Evolutionary conservation across 2,888 invertebrate genomes (phyloP), one percentile per base, ranked within the genome.

Genomic region (Ophion slaviceki): DNA sequence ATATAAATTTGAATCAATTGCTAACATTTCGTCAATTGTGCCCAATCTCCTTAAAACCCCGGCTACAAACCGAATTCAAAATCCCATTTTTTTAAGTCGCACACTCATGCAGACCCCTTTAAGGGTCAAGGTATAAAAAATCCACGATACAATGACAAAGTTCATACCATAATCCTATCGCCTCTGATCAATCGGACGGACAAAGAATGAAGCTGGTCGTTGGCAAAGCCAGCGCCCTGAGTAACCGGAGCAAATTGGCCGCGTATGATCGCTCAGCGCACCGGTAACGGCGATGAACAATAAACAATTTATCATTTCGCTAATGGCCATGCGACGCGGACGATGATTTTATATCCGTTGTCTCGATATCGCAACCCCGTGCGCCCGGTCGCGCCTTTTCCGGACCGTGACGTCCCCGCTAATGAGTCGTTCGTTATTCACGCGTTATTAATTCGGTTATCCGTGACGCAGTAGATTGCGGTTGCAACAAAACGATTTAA

Each of bases 381-480:
- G 28, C 47, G 10, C 4, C 14, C 14, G 24, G 72, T 40, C 79
- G 53, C 83, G 70, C 83, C 74, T 68, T 61, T 84, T 78, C 64
- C 74, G 36, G 53, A 70, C 20, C 36, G 57, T 74, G 75, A 79
- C 78, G 82, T 17, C 67, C 57, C 67, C 2, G 36, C 72, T 78
- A 64, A 72, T 75, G 61, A 53, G 53, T 17, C 14, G 3, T 36
- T 45, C 57, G 68, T 84, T 76, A 78, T 77, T 84, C 79, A 82
- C 59, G 72, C 82, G 47, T 84, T 74, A 80, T 72, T 80, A 66
- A 70, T 83, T 67, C 80, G 68, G 77, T 80, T 78, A 83, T 77
- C 64, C 77, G 71, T 87, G 80, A 85, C 86, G 83, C 62, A n/a
- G 24, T 72, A n/a, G 76, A 24, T 80, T 45, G 59, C 32, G 36